A percentile compares a stretch with the other conserved stretches of the same genome.
These are phyloP conservation scores for Limnothrissa miodon DNA, from an alignment of 2,113 vertebrate genomes.

Conservation along the genomic window DNA sequence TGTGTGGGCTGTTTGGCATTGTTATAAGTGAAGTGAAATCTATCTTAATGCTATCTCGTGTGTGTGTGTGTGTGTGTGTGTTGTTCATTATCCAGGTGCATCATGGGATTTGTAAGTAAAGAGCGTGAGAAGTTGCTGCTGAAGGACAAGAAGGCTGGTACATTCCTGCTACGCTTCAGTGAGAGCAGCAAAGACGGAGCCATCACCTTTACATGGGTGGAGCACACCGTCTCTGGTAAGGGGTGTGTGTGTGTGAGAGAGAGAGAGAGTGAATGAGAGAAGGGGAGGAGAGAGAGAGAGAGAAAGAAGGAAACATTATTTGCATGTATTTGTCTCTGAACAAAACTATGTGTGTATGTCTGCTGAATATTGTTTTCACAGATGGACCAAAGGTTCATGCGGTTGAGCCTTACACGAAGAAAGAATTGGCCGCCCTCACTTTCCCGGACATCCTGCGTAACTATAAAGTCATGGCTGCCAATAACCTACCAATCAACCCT, in stretches of 20 bases:
- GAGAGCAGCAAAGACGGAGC: constrained; percentile 90
- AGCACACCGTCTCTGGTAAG: constrained; percentile 73
- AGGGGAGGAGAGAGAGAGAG: not conserved
- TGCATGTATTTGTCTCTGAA: not conserved
- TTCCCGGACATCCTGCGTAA: constrained; percentile 81
- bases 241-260: not conserved
- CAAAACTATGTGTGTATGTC: not conserved
- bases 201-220: constrained; percentile 94
- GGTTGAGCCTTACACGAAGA: constrained; percentile 86
- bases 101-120: constrained; percentile 91
- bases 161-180: constrained; percentile 90
- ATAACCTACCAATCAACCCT: constrained; percentile 78
- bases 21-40: too few relatives aligned
- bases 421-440: constrained; percentile 75
- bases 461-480: constrained; percentile 80
- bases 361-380: not conserved
- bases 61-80: not conserved
- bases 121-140: constrained; percentile 73
- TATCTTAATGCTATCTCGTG: not conserved
- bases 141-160: constrained; percentile 76
- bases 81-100: constrained; percentile 68
- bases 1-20: too few relatives aligned
- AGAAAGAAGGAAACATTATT: not conserved
- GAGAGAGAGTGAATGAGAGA: not conserved
- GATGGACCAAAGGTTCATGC: constrained; percentile 77